A percentile compares a stretch with the other conserved stretches of the same genome.
Evolutionary conservation across 2,797 vertebrate species (phyloP).

Genomic region (Ceyx erithaca): DNA sequence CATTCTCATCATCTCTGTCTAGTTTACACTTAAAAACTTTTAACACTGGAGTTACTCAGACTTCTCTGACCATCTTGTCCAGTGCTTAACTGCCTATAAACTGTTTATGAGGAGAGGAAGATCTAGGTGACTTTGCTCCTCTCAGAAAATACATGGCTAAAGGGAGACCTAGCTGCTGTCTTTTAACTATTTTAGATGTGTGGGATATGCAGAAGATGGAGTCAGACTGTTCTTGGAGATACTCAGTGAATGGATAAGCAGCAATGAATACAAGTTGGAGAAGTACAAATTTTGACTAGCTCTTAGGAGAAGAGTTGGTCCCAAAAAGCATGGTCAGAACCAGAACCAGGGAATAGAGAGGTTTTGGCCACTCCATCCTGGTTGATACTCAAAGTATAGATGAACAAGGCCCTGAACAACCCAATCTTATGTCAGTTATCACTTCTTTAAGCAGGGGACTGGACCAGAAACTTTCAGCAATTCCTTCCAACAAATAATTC

Average conservation of each 20-base stretch:
- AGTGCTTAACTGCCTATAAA: not conserved
- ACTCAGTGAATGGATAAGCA: fast-evolving
- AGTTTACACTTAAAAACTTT: not conserved
- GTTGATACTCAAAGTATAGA: not conserved
- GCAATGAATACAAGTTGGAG: fast-evolving
- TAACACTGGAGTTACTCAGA: not conserved
- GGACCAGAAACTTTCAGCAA: not conserved
- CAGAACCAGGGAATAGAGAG: not conserved
- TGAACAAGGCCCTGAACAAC: not conserved
- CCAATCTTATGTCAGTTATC: not conserved
- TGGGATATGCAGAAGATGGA: not conserved
- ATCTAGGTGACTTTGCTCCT: not conserved
- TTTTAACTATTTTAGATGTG: not conserved
- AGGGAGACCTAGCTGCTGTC: not conserved
- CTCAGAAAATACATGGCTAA: not conserved
- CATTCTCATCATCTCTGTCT: not conserved
- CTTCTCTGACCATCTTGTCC: not conserved
- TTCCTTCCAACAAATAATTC: not conserved
- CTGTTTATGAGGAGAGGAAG: not conserved
- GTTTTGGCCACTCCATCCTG: not conserved
- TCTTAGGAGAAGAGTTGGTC: not conserved
- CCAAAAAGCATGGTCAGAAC: fast-evolving
- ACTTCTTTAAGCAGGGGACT: not conserved
- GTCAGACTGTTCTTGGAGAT: not conserved
- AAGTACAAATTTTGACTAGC: not conserved